Evolutionary conservation across 2,888 invertebrate genomes (phyloP), one percentile per base, ranked within the genome.

Genomic region (Platycnemis pennipes): DNA sequence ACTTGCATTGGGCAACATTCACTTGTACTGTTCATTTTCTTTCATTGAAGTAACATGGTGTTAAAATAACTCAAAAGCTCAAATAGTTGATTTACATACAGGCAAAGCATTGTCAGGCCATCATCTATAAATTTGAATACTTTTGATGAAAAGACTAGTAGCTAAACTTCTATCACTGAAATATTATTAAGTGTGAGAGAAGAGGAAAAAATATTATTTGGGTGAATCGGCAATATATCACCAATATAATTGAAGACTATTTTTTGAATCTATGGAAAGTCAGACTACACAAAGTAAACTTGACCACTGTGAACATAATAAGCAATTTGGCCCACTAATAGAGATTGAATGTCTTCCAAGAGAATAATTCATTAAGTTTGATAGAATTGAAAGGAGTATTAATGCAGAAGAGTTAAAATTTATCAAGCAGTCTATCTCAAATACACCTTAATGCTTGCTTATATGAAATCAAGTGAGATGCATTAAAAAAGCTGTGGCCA

Each of bases 1-100:
- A 91, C 91, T 63, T 63, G 63, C 63, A 63, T 91, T 91, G 91
- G 91, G 91, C 91, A 63, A 56, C 42, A 69, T 63, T 91, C 63
- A 44, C 56, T 91, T 91, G 91, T 91, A 91, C 91, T 91, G 44
- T 91, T 44, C 91, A 8, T 63, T n/a, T 91, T 91, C 63, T 42
- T 63, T 91, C 91, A 91, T 69, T 91, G 13, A 44, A 63, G 26
- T 63, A 42, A 44, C 26, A 44, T 91, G 45, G 42, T 53, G 31
- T 77, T 37, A 37, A 77, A 77, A 77, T 1, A 91, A 91, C 63
- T 91, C 63, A 87, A 87, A 49, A 44, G 45, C 46, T 63, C 63
- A 56, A 26, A 77, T 63, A 63, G 22, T 44, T 45, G 91, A 91
- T 91, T 63, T 44, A 87, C 45, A 91, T 63, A 91, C 44, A 91